A percentile compares a stretch with the other conserved stretches of the same genome.
These are phyloP conservation scores for Agrilus mali DNA, from an alignment of 2,888 invertebrate species.

Conservation along the genomic window DNA sequence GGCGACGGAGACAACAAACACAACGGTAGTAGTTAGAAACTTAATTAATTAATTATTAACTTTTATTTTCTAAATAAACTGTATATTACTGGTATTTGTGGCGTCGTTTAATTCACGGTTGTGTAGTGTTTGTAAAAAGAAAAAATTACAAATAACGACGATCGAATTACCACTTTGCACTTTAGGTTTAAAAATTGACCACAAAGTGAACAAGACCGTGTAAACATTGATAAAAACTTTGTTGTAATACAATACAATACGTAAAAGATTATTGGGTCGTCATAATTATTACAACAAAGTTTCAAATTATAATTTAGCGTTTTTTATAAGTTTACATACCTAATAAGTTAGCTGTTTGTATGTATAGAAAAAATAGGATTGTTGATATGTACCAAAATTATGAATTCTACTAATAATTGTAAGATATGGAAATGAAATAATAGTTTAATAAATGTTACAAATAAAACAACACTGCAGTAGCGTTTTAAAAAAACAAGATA, in stretches of 20 bases:
- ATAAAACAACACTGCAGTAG: no score
- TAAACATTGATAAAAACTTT: background rate
- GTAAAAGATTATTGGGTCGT: background rate
- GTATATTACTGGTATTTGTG: no score
- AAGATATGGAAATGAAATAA: no score
- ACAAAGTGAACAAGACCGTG: background rate
- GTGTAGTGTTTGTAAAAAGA: background rate
- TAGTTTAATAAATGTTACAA: no score
- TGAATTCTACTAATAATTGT: no score
- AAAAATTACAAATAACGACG: background rate
- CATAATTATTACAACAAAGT: background rate
- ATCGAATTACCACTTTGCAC: background rate
- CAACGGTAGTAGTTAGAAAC: background rate
- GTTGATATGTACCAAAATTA: no score
- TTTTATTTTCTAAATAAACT: no score
- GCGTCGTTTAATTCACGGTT: no score
- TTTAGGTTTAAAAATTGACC: no score
- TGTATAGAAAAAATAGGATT: no score
- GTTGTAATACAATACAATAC: background rate
- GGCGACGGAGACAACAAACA: background rate
- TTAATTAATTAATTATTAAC: no score
- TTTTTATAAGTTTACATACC: constrained; percentile 1
- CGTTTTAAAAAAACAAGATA: no score
- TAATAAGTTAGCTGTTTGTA: background rate
- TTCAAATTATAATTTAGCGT: background rate